These are phyloP conservation scores for Lasioglossum vierecki DNA, from an alignment of 2,888 invertebrate genomes.

Conservation along the genomic window DNA sequence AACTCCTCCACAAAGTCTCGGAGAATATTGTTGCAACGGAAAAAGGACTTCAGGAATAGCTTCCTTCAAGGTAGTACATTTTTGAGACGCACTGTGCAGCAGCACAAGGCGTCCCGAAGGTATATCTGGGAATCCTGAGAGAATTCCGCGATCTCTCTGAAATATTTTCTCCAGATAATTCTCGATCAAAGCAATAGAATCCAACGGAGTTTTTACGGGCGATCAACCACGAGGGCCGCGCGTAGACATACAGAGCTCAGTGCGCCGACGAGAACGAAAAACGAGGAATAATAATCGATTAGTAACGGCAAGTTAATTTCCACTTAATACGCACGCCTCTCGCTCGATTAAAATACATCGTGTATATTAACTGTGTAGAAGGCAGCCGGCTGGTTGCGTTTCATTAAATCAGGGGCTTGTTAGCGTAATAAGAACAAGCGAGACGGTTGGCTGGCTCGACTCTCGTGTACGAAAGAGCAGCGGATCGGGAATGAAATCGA, in stretches of 20 bases:
- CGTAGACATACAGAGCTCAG: neutral
- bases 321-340: neutral
- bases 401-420: slow-evolving; percentile 5
- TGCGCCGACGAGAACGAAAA: neutral
- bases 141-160: neutral
- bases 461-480: neutral
- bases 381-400: neutral
- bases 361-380: neutral
- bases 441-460: neutral
- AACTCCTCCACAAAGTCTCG: no score
- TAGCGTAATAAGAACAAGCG: slow-evolving; percentile 3
- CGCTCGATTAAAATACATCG: neutral
- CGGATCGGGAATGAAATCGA: slow-evolving; percentile 37
- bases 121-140: neutral
- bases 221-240: neutral
- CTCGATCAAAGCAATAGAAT: neutral
- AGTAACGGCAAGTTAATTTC: slow-evolving; percentile 10
- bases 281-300: slow-evolving; percentile 1
- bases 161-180: neutral
- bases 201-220: neutral
- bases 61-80: no score
- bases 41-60: no score
- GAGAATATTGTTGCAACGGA: no score
- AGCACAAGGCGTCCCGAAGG: neutral
- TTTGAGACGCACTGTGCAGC: no score